These are phyloP conservation scores for Drosophila chauvacae DNA, from an alignment of 1,140 invertebrate species.

Conservation along the genomic window DNA sequence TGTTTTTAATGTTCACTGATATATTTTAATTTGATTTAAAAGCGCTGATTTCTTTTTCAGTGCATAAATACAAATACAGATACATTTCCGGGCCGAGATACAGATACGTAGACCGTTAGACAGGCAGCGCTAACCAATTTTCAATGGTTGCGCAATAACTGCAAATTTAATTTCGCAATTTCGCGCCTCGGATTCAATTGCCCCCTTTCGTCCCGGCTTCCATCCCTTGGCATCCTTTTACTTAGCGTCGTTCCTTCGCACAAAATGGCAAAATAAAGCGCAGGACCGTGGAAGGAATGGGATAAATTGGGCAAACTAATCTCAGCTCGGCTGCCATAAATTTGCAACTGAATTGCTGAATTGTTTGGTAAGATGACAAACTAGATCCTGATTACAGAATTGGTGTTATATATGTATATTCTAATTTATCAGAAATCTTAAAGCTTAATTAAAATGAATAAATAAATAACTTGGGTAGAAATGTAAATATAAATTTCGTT, in stretches of 20 bases:
- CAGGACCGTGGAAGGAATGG: background rate
- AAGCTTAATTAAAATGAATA: background rate
- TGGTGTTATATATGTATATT: background rate
- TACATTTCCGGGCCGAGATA: background rate
- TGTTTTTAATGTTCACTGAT: background rate
- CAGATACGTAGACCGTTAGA: slow-evolving; percentile 56
- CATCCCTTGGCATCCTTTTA: slow-evolving; percentile 10
- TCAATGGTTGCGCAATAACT: slow-evolving; percentile 81
- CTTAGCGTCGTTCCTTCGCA: slow-evolving; percentile 31
- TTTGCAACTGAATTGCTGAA: slow-evolving; percentile 60
- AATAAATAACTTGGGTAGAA: no score
- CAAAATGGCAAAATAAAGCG: slow-evolving; percentile 47
- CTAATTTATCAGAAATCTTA: background rate
- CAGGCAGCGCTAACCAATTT: slow-evolving; percentile 71
- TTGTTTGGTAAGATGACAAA: background rate
- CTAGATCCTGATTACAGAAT: background rate
- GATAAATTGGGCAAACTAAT: slow-evolving; percentile 52
- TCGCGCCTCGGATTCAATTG: slow-evolving; percentile 62
- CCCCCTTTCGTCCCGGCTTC: background rate
- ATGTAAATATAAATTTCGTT: no score
- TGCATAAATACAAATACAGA: background rate
- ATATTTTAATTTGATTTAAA: background rate
- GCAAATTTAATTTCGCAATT: slow-evolving; percentile 82
- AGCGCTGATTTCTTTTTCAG: background rate
- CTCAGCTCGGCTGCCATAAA: slow-evolving; percentile 56